Percentiles rank a stretch among this genome's conserved stretches.
Conservation (phyloP, 2,888 invertebrate species). For the Taphrorychus bicolor region DNA sequence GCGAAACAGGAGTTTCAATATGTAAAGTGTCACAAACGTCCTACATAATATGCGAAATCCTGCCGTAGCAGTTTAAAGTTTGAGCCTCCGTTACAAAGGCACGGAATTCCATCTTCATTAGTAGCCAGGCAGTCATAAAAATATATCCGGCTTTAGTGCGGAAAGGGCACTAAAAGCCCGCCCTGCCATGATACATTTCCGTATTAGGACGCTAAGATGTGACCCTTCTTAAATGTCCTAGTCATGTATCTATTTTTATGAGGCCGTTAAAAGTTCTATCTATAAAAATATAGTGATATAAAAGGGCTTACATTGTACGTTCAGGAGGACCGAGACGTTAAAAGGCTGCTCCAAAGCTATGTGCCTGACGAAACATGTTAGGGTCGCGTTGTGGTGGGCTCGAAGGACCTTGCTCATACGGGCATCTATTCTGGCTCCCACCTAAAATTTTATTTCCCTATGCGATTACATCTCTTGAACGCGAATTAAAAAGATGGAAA, state of each 20-base stretch:
- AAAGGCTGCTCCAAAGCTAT: conserved; percentile 64
- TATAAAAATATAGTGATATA: not conserved
- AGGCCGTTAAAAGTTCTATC: conserved; percentile 1
- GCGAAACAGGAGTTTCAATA: not conserved
- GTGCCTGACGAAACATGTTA: conserved; percentile 82
- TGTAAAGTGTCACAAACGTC: not conserved
- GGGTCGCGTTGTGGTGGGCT: conserved; percentile 86
- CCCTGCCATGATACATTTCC: not conserved
- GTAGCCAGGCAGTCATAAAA: not conserved
- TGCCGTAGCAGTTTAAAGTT: not conserved
- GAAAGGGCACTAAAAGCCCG: not conserved
- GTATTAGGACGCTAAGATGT: not conserved
- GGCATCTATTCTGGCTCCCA: conserved; percentile 68
- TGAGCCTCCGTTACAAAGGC: not conserved
- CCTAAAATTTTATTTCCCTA: no score
- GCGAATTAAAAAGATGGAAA: no score
- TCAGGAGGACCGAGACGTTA: conserved; percentile 67
- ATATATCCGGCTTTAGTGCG: conserved; percentile 2
- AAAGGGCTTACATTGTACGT: conserved; percentile 71
- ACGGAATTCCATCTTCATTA: not conserved
- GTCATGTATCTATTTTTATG: conserved; percentile 14
- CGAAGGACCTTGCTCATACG: conserved; percentile 77
- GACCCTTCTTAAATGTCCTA: not conserved
- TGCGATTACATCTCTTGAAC: no score
- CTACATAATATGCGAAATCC: not conserved